A percentile compares a stretch with the other conserved stretches of the same genome.
Conservation (phyloP, 2,797 vertebrate species). For the Enteromius argenteus region DNA sequence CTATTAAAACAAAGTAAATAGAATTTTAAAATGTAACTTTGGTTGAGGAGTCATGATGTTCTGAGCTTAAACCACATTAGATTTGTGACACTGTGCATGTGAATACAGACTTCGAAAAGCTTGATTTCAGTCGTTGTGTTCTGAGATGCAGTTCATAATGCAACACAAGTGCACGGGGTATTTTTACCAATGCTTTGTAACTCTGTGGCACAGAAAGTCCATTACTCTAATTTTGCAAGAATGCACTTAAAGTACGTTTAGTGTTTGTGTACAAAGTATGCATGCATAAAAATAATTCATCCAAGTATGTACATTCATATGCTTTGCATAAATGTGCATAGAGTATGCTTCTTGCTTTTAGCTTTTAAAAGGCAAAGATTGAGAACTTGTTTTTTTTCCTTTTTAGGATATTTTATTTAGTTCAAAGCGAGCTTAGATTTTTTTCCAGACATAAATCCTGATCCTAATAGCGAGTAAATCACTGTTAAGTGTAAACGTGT, state of each 20-base stretch:
- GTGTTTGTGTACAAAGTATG: background rate
- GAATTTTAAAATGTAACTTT: too few species aligned
- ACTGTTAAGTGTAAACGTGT: conserved; percentile 1
- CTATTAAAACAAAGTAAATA: too few species aligned
- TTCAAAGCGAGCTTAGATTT: background rate
- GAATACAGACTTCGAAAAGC: too few species aligned
- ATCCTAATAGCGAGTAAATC: background rate
- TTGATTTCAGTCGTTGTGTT: background rate
- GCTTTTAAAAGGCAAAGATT: background rate
- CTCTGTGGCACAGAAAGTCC: background rate
- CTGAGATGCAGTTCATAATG: background rate
- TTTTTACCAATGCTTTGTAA: background rate
- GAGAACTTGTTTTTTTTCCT: background rate
- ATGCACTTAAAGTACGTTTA: background rate
- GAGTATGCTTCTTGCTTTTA: background rate
- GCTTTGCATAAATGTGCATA: too few species aligned
- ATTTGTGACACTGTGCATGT: too few species aligned
- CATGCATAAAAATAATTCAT: background rate
- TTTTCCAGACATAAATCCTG: background rate
- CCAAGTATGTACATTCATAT: background rate
- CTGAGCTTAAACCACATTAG: too few species aligned
- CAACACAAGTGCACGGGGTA: background rate
- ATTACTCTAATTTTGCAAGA: background rate
- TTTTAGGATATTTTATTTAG: background rate
- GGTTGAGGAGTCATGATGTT: too few species aligned